These are phyloP conservation scores for Myotis findleyi DNA, from an alignment of 2,797 vertebrate genomes.

Conservation along the genomic window DNA sequence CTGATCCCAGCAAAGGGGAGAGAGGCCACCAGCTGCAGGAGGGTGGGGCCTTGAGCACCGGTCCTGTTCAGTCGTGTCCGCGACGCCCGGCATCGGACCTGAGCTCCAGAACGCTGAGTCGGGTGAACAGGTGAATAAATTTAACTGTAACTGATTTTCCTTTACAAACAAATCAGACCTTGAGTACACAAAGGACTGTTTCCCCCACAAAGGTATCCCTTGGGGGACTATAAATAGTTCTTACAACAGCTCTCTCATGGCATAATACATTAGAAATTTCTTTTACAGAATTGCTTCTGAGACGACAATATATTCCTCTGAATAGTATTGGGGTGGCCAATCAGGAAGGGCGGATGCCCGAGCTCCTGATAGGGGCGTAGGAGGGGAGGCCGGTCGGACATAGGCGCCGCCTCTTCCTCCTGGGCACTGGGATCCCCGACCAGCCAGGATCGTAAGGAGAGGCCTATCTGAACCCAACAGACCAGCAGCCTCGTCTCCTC, in stretches of 20 bases:
- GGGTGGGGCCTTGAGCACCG: neutral
- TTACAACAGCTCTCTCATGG: neutral
- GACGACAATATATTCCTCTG: neutral
- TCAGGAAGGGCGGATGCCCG: neutral
- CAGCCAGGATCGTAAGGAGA: neutral
- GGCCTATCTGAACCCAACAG: neutral
- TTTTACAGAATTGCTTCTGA: slow-evolving; percentile 32
- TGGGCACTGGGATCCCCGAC: neutral
- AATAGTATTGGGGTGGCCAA: neutral
- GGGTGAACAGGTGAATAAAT: neutral
- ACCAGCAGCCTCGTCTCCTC: neutral
- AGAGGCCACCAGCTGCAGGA: neutral
- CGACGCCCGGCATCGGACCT: neutral
- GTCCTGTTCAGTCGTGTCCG: neutral
- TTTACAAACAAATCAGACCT: slow-evolving; percentile 26
- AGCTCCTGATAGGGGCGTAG: neutral
- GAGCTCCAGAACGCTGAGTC: neutral
- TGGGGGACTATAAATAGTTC: slow-evolving; percentile 38
- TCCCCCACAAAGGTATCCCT: neutral
- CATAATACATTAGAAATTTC: slow-evolving; percentile 32
- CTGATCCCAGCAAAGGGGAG: neutral
- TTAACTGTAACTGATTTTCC: neutral
- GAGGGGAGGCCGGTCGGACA: neutral
- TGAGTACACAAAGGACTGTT: neutral
- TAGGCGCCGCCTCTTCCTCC: neutral